A percentile compares a stretch with the other conserved stretches of the same genome.
Conservation (phyloP, 2,888 invertebrate species). For the Trissolcus japonicus region DNA sequence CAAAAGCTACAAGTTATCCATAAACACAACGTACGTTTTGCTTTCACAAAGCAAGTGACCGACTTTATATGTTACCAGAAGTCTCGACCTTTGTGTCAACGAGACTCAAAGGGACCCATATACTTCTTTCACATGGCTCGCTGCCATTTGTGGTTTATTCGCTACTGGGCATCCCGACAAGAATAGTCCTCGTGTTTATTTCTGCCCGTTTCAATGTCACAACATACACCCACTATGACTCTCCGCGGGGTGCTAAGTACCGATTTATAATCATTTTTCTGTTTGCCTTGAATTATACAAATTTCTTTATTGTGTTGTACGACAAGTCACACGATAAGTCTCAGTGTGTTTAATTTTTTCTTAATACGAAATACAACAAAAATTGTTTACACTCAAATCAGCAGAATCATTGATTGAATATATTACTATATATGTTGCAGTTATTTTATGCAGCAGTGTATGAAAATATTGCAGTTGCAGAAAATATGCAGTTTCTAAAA, state of each 20-base stretch:
- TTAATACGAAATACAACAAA: too few species aligned
- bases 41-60: constrained; percentile 61
- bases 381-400: too few species aligned
- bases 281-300: constrained; percentile 48
- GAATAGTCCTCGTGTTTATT: constrained; percentile 69
- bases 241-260: constrained; percentile 70
- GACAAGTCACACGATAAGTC: too few species aligned
- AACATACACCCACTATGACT: constrained; percentile 71
- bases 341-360: too few species aligned
- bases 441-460: too few species aligned
- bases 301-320: background rate
- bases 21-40: constrained; percentile 51
- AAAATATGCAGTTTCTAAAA: too few species aligned
- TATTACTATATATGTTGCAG: too few species aligned
- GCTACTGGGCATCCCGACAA: constrained; percentile 59
- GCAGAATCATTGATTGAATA: too few species aligned
- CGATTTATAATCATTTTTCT: constrained; percentile 62
- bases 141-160: constrained; percentile 62
- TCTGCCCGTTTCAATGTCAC: constrained; percentile 70
- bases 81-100: constrained; percentile 59
- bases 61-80: constrained; percentile 62
- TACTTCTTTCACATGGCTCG: constrained; percentile 56
- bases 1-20: constrained; percentile 39
- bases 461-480: too few species aligned
- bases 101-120: constrained; percentile 57